These are phyloP conservation scores for Gambelia wislizenii DNA, from an alignment of 2,797 vertebrate species.

Conservation along the genomic window DNA sequence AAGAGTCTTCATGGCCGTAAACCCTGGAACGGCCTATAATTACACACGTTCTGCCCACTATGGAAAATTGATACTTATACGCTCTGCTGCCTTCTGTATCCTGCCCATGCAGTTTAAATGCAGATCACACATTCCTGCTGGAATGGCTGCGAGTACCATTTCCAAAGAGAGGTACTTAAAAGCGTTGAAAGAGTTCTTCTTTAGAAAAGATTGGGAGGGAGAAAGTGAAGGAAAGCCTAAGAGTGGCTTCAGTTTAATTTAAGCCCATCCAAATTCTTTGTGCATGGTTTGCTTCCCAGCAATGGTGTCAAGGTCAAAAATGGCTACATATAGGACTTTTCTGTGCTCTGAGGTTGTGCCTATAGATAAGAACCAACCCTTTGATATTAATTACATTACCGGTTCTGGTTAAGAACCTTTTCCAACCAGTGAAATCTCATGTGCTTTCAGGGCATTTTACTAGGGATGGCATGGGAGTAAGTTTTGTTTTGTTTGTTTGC, in stretches of 20 bases:
- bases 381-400: too few species aligned
- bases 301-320: neutral
- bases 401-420: too few species aligned
- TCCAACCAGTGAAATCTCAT: too few species aligned
- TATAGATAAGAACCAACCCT: too few species aligned
- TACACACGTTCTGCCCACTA: slow-evolving; percentile 64
- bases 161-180: slow-evolving; percentile 31
- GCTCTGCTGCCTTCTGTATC: slow-evolving; percentile 58
- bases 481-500: too few species aligned
- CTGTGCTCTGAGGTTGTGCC: neutral
- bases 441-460: too few species aligned
- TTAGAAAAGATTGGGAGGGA: neutral
- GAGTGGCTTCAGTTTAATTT: neutral
- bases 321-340: neutral
- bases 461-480: too few species aligned
- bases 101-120: slow-evolving; percentile 66
- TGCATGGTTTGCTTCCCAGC: neutral
- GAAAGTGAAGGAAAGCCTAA: too few species aligned
- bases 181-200: neutral
- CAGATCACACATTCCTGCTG: slow-evolving; percentile 61
- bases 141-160: slow-evolving; percentile 36
- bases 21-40: slow-evolving; percentile 65
- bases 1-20: slow-evolving; percentile 63
- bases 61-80: slow-evolving; percentile 71
- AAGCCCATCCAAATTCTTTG: neutral